A percentile compares a stretch with the other conserved stretches of the same genome.
phyloP scores from a whole-genome alignment of 2,797 vertebrate genomes.

The Acanthurus tractus region DNA sequence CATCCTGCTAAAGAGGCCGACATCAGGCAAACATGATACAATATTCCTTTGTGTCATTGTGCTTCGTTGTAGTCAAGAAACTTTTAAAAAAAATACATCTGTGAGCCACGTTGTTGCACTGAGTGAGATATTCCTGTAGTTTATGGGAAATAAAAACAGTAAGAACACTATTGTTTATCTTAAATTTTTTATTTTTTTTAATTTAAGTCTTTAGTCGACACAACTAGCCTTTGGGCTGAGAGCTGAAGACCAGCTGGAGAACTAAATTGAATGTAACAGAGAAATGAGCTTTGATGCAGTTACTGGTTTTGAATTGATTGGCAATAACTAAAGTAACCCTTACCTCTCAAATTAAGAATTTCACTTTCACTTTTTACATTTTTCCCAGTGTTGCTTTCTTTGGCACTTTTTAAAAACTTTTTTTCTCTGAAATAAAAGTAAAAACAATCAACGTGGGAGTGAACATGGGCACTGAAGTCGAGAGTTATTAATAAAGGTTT shows the following conservation, averaged over 20 bases:
- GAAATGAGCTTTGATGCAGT: not conserved
- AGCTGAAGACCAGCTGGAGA: not conserved
- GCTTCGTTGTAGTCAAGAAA: not conserved
- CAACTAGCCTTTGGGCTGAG: too few relatives aligned
- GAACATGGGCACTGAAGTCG: not conserved
- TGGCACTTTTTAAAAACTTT: not conserved
- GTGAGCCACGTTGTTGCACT: too few relatives aligned
- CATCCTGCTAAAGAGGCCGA: not conserved
- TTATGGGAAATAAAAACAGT: too few relatives aligned
- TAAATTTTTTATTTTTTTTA: not conserved
- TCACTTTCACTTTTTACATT: not conserved
- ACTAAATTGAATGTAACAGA: not conserved
- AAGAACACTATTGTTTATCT: too few relatives aligned
- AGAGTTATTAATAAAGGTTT: not conserved
- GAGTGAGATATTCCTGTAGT: too few relatives aligned
- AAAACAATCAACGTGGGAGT: too few relatives aligned
- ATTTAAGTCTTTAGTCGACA: not conserved
- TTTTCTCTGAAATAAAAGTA: not conserved
- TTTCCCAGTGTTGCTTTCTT: constrained; percentile 2
- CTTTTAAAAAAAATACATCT: too few relatives aligned
- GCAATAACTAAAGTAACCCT: not conserved
- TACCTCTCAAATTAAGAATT: not conserved
- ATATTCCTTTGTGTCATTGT: not conserved
- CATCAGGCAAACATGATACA: not conserved
- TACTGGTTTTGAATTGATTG: not conserved